Conservation (phyloP, 2,113 vertebrate genomes). For the Cinclus mexicanus region DNA sequence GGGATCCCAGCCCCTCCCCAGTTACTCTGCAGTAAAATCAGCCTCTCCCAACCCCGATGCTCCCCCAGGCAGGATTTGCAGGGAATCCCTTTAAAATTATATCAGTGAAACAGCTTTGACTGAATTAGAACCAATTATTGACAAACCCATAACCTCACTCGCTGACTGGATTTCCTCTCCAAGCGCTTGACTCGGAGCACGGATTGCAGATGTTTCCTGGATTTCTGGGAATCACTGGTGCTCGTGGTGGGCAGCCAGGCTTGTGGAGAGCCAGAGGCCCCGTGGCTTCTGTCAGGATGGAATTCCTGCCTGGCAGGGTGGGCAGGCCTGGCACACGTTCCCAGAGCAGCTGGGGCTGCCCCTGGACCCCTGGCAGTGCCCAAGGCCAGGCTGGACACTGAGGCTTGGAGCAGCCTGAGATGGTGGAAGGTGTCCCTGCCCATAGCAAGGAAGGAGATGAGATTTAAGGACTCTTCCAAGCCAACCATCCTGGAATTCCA, state of each 20-base stretch:
- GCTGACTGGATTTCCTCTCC: not conserved
- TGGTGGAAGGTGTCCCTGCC: not conserved
- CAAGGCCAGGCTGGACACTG: not conserved
- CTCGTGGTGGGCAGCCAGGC: not conserved
- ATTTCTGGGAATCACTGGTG: not conserved
- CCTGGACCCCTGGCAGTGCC: not conserved
- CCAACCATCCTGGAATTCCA: not conserved
- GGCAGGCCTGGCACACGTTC: not conserved
- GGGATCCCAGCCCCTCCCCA: not conserved
- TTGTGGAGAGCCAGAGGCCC: not conserved
- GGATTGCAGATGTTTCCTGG: not conserved
- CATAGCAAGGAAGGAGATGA: not conserved
- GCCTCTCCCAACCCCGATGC: not conserved
- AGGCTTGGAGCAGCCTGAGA: not conserved
- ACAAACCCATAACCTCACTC: not conserved
- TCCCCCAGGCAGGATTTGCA: not conserved
- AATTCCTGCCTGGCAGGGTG: not conserved
- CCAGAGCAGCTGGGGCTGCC: not conserved
- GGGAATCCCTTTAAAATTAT: not conserved
- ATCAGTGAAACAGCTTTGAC: constrained; percentile 34
- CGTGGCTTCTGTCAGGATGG: not conserved
- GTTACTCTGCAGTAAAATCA: not conserved
- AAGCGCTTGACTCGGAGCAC: not conserved
- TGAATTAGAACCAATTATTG: constrained; percentile 56
- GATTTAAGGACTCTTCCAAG: not conserved